These are phyloP conservation scores for Aromia moschata DNA, from an alignment of 2,888 invertebrate genomes.

Conservation along the genomic window DNA sequence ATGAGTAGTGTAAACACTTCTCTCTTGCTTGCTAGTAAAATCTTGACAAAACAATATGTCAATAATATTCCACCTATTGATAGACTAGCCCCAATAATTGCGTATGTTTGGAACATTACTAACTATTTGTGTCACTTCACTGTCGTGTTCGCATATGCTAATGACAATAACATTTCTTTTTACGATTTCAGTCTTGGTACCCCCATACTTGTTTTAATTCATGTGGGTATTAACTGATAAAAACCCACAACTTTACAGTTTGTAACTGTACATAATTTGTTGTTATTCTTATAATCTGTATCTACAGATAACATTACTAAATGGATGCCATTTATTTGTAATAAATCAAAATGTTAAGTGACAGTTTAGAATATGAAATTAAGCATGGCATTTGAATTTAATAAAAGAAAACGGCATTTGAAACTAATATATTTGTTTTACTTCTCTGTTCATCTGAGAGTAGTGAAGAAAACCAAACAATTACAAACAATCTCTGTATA, in stretches of 20 bases:
- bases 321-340: too few species aligned
- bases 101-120: constrained; percentile 55
- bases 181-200: constrained; percentile 7
- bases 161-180: not conserved
- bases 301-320: too few species aligned
- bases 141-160: not conserved
- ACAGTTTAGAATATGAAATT: too few species aligned
- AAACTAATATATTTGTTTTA: too few species aligned
- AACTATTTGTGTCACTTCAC: constrained; percentile 13
- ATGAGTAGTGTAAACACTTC: constrained; percentile 42
- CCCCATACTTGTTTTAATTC: constrained; percentile 7
- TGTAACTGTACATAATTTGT: not conserved
- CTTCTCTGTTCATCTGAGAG: too few species aligned
- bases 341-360: too few species aligned
- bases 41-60: constrained; percentile 49
- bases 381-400: too few species aligned
- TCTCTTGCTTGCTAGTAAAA: constrained; percentile 41
- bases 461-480: too few species aligned
- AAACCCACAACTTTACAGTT: not conserved
- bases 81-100: constrained; percentile 51
- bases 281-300: too few species aligned
- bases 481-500: too few species aligned
- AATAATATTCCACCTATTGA: constrained; percentile 47
- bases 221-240: constrained; percentile 18
- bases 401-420: too few species aligned